These are phyloP conservation scores for Rhinella marina DNA, from an alignment of 2,797 vertebrate genomes.

Conservation along the genomic window DNA sequence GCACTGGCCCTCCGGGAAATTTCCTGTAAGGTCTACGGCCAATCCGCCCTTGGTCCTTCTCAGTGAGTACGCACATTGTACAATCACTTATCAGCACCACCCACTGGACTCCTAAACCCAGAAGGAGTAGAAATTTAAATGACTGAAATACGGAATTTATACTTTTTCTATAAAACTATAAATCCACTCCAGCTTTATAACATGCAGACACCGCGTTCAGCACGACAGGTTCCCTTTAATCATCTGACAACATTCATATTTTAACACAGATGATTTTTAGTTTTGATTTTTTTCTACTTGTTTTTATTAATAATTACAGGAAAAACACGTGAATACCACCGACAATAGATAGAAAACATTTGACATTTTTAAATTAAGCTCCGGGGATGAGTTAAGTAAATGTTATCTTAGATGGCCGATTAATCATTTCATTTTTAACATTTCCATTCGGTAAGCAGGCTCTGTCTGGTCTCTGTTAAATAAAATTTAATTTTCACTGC, in stretches of 20 bases:
- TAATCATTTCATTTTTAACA: constrained; percentile 55
- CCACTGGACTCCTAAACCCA: too few species aligned
- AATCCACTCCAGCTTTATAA: not conserved
- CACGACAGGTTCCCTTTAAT: not conserved
- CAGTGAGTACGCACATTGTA: too few species aligned
- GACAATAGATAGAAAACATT: constrained; percentile 33
- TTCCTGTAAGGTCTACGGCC: too few species aligned
- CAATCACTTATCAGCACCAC: too few species aligned
- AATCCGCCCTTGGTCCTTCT: too few species aligned
- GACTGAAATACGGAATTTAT: too few species aligned
- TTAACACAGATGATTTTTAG: not conserved
- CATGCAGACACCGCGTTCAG: too few species aligned
- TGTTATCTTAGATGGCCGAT: constrained; percentile 54
- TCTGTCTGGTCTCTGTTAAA: not conserved
- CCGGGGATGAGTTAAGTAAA: constrained; percentile 53
- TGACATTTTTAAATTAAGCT: constrained; percentile 57
- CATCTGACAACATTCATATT: not conserved
- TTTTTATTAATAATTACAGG: constrained; percentile 2
- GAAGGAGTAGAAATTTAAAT: too few species aligned
- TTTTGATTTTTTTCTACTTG: not conserved
- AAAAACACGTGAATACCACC: constrained; percentile 5
- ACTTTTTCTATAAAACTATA: not conserved
- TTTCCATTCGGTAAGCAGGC: constrained; percentile 43
- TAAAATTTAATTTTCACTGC: not conserved
- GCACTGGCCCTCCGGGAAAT: too few species aligned